Evolutionary conservation across 2,888 invertebrate species (phyloP), one percentile per base, ranked within the genome.

Genomic region (Sthenelais limicola): DNA sequence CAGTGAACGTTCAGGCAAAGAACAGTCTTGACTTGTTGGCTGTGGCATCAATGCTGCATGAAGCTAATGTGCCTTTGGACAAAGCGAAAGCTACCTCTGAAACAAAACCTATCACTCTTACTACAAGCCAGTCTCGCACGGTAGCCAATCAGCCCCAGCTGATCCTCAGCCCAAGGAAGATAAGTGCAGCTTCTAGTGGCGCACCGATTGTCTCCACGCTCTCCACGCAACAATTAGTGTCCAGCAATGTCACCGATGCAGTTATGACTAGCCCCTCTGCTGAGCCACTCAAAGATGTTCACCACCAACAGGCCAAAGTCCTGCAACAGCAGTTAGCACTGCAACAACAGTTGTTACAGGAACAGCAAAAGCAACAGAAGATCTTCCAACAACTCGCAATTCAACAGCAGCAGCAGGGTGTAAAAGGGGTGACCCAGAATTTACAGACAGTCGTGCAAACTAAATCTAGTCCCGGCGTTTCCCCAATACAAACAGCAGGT

Each of bases 251-350:
- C n/a, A n/a, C n/a, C n/a, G n/a, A n/a, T n/a, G n/a, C n/a, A n/a
- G n/a, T n/a, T n/a, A n/a, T n/a, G n/a, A n/a, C n/a, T n/a, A n/a
- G 62, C 62, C 21, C 62, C 62, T 38, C 38, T 62, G 24, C 62
- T 43, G 12, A 12, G 18, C 24, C 52, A 52, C 15, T 15, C 30
- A 2, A 32, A 32, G 56, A 21, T 24, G 7, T n/a, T 21, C 21
- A 51, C 21, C 21, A 52, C 52, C 5, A 62, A 15, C 62, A 62
- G 38, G 62, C 62, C 5, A 24, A 4, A 24, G 62, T 38, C 3
- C 28, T 67, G 30, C 38, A 67, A 5, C 67, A 67, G 48, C 67
- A 67, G 9, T 26, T 62, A 2, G 48, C 43, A 48, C 47, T 67
- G 28, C 67, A 67, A n/a, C 69, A 69, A 33, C 69, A 69, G 26